Evolutionary conservation across 2,888 invertebrate genomes (phyloP).

Genomic region (Drosophila falleni): DNA sequence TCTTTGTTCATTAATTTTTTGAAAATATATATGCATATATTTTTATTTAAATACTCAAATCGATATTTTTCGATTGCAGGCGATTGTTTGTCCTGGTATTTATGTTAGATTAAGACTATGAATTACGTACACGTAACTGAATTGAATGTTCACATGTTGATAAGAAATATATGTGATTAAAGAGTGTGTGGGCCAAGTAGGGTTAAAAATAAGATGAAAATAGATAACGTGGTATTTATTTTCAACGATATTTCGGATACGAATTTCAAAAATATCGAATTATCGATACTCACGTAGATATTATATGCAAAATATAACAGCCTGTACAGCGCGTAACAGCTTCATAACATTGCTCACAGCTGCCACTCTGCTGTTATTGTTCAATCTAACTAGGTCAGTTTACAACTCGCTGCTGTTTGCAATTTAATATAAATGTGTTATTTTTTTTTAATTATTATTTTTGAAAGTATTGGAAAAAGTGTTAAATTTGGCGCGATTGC

Average conservation of each 20-base stretch:
- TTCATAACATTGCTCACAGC: constrained; percentile 23
- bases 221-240: background rate
- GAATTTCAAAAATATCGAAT: constrained; percentile 13
- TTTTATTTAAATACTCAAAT: background rate
- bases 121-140: background rate
- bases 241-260: background rate
- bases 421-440: constrained; percentile 19
- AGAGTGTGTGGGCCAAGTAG: background rate
- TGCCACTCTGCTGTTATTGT: constrained; percentile 64
- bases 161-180: background rate
- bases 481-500: constrained; percentile 14
- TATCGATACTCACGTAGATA: background rate
- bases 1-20: background rate
- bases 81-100: background rate
- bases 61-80: background rate
- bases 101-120: background rate
- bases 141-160: background rate
- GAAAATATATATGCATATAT: background rate
- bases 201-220: background rate
- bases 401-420: constrained; percentile 44
- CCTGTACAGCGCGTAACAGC: constrained; percentile 19
- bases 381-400: constrained; percentile 63
- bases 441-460: constrained; percentile 11
- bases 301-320: constrained; percentile 23
- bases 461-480: constrained; percentile 30